Base-by-base conservation (phyloP, 1,140 invertebrate species). In the Leptestheria dahalacensis region DNA sequence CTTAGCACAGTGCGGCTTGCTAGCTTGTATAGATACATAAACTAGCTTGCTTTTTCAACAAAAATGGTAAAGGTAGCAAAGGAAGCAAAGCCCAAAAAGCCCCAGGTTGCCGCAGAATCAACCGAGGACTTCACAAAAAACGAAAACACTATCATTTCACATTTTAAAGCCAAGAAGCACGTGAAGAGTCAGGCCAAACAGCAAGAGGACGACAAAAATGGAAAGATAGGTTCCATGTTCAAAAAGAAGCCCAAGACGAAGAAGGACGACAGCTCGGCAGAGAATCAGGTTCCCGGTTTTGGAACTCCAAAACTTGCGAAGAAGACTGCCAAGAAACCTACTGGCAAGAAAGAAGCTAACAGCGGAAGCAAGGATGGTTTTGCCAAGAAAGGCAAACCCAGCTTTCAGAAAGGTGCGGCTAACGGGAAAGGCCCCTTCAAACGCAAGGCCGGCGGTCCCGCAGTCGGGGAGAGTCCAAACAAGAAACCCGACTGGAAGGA, bases 401-500 rank as follows among this genome's bases (percentile, higher is more conserved):
- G n/a, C 6, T 41, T 41, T 41, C 33, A 41, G 33, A 41, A 41
- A 41, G 15, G 15, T 9, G 6, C 33, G 15, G 15, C 6, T 41
- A 9, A 9, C 33, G n/a, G n/a, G n/a, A 41, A 41, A 41, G 33
- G 33, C 15, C 33, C 33, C 33, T 6, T 41, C 33, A 41, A 41
- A 41, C 33, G 33, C 15, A 41, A 41, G 15, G 33, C 33, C 15
- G 33, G 15, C 33, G 33, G 33, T 15, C 33, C 33, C 33, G 33
- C 33, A 41, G 33, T 6, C 15, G 33, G 33, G 6, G 33, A 41
- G 33, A 9, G 6, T 41, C 33, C 33, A 41, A 15, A 6, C 6
- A 41, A 56, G 18, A 63, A 62, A 53, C 60, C 79, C 79, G 15
- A 85, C 67, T 88, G 86, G 85, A 70, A 74, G 15, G 77, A 84